Evolutionary conservation across 2,888 invertebrate genomes (phyloP).

Genomic region (Tipula helvola): DNA sequence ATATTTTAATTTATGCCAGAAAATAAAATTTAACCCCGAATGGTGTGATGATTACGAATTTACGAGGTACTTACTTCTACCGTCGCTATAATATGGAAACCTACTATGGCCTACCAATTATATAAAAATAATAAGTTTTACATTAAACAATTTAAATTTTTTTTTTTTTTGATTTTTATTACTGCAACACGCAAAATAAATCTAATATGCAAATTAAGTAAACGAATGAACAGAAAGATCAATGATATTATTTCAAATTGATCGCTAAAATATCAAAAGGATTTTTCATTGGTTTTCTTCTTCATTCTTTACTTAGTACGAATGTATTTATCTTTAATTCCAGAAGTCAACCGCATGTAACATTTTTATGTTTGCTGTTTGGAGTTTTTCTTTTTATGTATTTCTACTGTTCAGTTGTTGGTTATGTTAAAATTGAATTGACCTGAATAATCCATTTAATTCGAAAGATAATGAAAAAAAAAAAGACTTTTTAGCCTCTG

Average conservation of each 20-base stretch:
- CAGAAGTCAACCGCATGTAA: neutral
- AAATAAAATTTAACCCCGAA: neutral
- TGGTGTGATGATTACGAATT: neutral
- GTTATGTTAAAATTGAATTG: conserved; percentile 7
- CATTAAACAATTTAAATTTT: neutral
- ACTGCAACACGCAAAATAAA: conserved; percentile 7
- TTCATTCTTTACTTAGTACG: neutral
- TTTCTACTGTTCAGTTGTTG: neutral
- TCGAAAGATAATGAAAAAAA: neutral
- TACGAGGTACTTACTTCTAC: neutral
- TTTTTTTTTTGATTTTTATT: neutral
- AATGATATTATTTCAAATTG: neutral
- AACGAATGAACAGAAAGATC: neutral
- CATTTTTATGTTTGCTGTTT: neutral
- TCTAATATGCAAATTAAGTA: conserved; percentile 11
- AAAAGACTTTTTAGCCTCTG: neutral
- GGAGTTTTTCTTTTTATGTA: neutral
- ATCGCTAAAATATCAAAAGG: neutral
- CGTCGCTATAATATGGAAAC: neutral
- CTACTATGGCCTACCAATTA: neutral
- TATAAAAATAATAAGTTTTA: neutral
- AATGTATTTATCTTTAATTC: neutral
- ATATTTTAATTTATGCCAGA: neutral
- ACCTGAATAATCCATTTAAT: conserved; percentile 9
- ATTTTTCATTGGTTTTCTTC: neutral